These are phyloP conservation scores for Chromobotia macracanthus DNA, from an alignment of 2,797 vertebrate species.

Conservation along the genomic window DNA sequence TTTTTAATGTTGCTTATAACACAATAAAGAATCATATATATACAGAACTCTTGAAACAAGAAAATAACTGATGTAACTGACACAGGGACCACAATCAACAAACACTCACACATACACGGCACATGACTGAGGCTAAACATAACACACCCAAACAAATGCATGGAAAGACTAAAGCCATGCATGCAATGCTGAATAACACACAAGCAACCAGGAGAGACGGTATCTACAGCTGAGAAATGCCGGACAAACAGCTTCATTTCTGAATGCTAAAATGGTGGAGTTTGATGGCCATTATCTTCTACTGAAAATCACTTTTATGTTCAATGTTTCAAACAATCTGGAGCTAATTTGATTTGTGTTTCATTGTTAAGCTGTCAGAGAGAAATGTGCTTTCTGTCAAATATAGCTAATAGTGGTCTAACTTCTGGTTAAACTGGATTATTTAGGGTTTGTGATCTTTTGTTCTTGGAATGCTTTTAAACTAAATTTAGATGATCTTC, in stretches of 20 bases:
- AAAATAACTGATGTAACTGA: constrained; percentile 50
- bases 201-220: constrained; percentile 11
- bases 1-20: constrained; percentile 41
- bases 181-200: constrained; percentile 12
- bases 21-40: constrained; percentile 41
- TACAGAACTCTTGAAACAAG: constrained; percentile 28
- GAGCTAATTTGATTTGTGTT: background rate
- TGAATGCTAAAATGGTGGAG: background rate
- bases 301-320: background rate
- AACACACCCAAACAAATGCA: constrained; percentile 17
- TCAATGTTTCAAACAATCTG: background rate
- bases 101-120: constrained; percentile 40
- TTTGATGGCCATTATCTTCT: background rate
- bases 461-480: background rate
- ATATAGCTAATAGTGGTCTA: background rate
- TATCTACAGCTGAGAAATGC: background rate
- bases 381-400: background rate
- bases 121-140: constrained; percentile 16
- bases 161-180: constrained; percentile 35
- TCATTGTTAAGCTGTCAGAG: background rate
- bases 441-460: background rate
- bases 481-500: constrained; percentile 1
- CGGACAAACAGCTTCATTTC: background rate
- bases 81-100: constrained; percentile 44
- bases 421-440: background rate